These are phyloP conservation scores for Boleophthalmus pectinirostris DNA, from an alignment of 2,113 vertebrate genomes.

Conservation along the genomic window DNA sequence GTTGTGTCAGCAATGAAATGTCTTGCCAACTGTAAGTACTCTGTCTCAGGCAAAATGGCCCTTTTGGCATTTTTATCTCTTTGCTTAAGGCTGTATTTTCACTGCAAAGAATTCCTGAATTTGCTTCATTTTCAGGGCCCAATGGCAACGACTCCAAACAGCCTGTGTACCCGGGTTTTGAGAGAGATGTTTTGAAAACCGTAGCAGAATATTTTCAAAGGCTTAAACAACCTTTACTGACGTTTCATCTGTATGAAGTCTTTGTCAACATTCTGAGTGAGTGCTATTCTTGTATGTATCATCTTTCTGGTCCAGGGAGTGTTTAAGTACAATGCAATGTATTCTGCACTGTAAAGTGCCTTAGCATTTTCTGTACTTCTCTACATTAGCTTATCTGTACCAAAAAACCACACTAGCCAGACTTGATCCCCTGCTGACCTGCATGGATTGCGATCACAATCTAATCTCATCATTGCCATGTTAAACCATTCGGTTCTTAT, in stretches of 20 bases:
- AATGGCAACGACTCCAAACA: constrained; percentile 58
- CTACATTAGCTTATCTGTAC: not conserved
- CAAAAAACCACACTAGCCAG: not conserved
- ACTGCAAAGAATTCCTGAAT: not conserved
- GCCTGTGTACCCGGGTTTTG: constrained; percentile 63
- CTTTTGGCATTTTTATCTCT: not conserved
- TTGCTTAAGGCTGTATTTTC: not conserved
- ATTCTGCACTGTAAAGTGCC: not conserved
- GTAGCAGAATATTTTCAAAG: constrained; percentile 69
- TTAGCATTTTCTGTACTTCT: not conserved
- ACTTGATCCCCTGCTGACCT: not conserved
- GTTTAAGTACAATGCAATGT: not conserved
- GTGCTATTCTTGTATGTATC: constrained; percentile 18
- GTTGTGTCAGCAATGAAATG: constrained; percentile 72
- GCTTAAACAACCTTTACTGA: constrained; percentile 67
- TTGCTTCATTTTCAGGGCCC: constrained; percentile 50
- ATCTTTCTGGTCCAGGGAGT: not conserved
- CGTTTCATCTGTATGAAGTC: constrained; percentile 69
- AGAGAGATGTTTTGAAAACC: constrained; percentile 66
- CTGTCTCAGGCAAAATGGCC: not conserved
- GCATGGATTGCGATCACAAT: not conserved
- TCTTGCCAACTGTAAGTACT: constrained; percentile 68
- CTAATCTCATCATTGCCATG: too few species aligned
- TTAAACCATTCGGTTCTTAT: not conserved
- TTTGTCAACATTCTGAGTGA: constrained; percentile 74